These are phyloP conservation scores for Galendromus occidentalis DNA, from an alignment of 1,140 invertebrate genomes.

Conservation along the genomic window DNA sequence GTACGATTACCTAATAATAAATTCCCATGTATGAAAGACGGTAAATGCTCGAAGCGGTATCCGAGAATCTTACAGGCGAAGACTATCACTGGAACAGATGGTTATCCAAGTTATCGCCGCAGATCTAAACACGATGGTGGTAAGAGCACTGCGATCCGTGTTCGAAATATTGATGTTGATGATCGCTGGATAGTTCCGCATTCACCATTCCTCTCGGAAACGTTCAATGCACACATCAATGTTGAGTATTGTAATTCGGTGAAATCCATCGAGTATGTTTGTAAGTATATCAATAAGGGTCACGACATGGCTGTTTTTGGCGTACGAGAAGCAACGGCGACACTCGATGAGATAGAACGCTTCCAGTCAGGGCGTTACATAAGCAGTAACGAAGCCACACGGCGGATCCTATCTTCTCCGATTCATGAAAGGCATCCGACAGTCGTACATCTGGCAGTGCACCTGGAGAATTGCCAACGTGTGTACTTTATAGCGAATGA, in stretches of 20 bases:
- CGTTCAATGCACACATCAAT: slow-evolving; percentile 21
- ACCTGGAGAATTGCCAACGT: slow-evolving; percentile 23
- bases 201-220: slow-evolving; percentile 15
- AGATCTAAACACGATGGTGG: slow-evolving; percentile 15
- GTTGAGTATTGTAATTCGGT: slow-evolving; percentile 21
- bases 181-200: slow-evolving; percentile 22
- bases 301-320: slow-evolving; percentile 19
- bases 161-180: slow-evolving; percentile 16
- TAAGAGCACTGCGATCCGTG: background rate
- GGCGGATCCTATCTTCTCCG: slow-evolving; percentile 20
- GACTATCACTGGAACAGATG: slow-evolving; percentile 27
- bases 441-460: slow-evolving; percentile 20
- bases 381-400: slow-evolving; percentile 20
- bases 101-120: slow-evolving; percentile 28
- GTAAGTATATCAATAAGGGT: slow-evolving; percentile 22
- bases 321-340: slow-evolving; percentile 18
- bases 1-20: slow-evolving; percentile 26
- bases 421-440: slow-evolving; percentile 19
- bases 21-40: slow-evolving; percentile 31
- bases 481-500: slow-evolving; percentile 14
- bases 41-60: slow-evolving; percentile 30
- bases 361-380: slow-evolving; percentile 21
- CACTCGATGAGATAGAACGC: slow-evolving; percentile 19
- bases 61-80: slow-evolving; percentile 24
- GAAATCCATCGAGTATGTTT: slow-evolving; percentile 22